Evolutionary conservation across 2,113 vertebrate genomes (phyloP).

Genomic region (Sus scrofa): T2T-Sscrofa CM000830.6:34491501-34492000

Average conservation of each 20-base stretch:
- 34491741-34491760: not conserved
- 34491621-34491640: not conserved
- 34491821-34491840: not conserved
- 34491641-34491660: not conserved
- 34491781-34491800: not conserved
- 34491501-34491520: not conserved
- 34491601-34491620: not conserved
- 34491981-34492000: not conserved
- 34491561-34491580: not conserved
- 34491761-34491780: constrained; percentile 6
- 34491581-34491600: not conserved
- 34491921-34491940: not conserved
- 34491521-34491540: not conserved
- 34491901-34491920: not conserved
- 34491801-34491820: not conserved
- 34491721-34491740: not conserved
- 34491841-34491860: not conserved
- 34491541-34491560: not conserved
- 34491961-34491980: not conserved
- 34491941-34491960: constrained; percentile 11
- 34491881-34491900: constrained; percentile 11
- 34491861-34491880: constrained; percentile 13
- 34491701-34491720: not conserved
- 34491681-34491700: not conserved
- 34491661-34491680: constrained; percentile 16